Conservation (phyloP, 2,888 invertebrate genomes). For the Caenorhabditis sp. region DNA sequence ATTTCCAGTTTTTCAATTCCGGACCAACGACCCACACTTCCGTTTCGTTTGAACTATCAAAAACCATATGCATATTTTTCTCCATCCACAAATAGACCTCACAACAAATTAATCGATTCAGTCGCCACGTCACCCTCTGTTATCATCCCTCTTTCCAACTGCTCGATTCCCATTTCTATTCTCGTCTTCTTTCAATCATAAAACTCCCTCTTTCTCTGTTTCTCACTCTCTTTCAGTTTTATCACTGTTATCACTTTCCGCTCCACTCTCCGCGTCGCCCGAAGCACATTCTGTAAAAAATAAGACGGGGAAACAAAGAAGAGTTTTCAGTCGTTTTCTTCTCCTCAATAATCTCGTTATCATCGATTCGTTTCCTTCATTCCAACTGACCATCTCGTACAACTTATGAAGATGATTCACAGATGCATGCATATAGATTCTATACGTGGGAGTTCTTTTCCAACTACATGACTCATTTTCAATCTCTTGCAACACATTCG, state of each 20-base stretch:
- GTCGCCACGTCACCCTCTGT: slow-evolving; percentile 24
- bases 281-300: slow-evolving; percentile 38
- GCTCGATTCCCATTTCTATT: slow-evolving; percentile 36
- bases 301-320: neutral
- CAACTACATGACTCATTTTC: slow-evolving; percentile 23
- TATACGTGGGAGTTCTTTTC: slow-evolving; percentile 26
- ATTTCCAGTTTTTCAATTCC: neutral
- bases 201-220: slow-evolving; percentile 22
- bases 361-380: neutral
- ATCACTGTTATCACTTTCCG: slow-evolving; percentile 42
- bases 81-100: slow-evolving; percentile 8
- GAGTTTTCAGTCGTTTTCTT: neutral
- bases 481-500: slow-evolving; percentile 17
- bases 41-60: neutral
- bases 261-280: slow-evolving; percentile 34
- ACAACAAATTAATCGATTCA: slow-evolving; percentile 14
- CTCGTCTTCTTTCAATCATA: slow-evolving; percentile 20
- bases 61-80: slow-evolving; percentile 7
- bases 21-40: no score
- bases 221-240: neutral
- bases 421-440: neutral
- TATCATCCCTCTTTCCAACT: slow-evolving; percentile 10
- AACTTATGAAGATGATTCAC: slow-evolving; percentile 25
- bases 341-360: slow-evolving; percentile 8
- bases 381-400: neutral